phyloP scores from a whole-genome alignment of 2,888 invertebrate genomes.

The Callinectes sapidus region DNA sequence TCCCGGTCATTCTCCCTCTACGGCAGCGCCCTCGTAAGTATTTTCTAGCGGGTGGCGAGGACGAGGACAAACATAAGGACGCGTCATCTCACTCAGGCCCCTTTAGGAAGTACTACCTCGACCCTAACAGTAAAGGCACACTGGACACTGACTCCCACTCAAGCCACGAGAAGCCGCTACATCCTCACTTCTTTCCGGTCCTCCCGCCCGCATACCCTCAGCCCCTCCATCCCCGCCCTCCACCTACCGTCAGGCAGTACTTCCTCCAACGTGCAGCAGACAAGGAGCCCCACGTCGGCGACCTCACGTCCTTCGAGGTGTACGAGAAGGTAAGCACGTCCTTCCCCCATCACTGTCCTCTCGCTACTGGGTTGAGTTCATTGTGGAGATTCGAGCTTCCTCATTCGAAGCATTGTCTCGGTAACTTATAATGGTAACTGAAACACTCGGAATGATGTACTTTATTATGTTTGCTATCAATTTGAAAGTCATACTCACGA shows the following conservation, averaged over 20 bases:
- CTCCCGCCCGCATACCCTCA: not conserved
- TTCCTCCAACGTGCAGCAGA: conserved; percentile 17
- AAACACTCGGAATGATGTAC: not conserved
- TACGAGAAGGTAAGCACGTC: conserved; percentile 36
- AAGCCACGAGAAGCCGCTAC: not conserved
- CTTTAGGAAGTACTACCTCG: conserved; percentile 19
- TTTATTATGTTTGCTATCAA: not conserved
- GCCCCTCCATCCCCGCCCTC: not conserved
- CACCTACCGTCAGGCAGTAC: conserved; percentile 36
- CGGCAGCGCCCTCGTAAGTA: conserved; percentile 38
- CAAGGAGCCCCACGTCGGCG: not conserved
- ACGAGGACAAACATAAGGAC: not conserved
- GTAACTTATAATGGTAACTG: not conserved
- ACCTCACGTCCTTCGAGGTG: conserved; percentile 35
- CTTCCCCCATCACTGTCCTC: not conserved
- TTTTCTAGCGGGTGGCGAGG: conserved; percentile 30
- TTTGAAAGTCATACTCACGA: not conserved
- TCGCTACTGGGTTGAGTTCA: not conserved
- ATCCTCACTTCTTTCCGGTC: not conserved
- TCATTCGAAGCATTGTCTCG: not conserved
- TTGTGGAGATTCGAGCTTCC: not conserved
- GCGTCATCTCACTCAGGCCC: not conserved
- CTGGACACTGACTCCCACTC: not conserved
- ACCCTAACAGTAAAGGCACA: not conserved
- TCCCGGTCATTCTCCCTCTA: not conserved